Percentiles rank a stretch among this genome's conserved stretches.
These are phyloP conservation scores for Oeneis ivallda DNA, from an alignment of 2,888 invertebrate species.

Conservation along the genomic window DNA sequence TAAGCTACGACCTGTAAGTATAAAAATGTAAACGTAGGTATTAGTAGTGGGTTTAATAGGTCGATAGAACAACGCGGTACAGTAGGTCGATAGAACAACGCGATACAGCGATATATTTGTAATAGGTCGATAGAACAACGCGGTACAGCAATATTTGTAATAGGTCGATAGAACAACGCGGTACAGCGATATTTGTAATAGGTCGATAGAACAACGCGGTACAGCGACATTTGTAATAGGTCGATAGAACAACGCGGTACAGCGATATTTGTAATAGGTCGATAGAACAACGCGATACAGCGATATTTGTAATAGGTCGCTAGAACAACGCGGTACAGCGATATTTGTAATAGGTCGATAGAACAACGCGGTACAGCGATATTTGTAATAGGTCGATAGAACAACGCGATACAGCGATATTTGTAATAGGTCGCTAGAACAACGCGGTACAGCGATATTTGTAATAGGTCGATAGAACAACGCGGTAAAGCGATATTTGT, in stretches of 20 bases:
- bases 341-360: too few species aligned
- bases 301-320: too few species aligned
- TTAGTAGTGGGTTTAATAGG: not conserved
- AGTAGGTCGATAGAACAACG: too few species aligned
- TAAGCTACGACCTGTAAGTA: constrained; percentile 6
- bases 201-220: too few species aligned
- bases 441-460: constrained; percentile 11
- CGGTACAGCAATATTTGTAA: constrained; percentile 13
- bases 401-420: constrained; percentile 6
- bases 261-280: constrained; percentile 19
- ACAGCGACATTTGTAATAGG: constrained; percentile 17
- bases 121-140: too few species aligned
- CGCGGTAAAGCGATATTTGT: constrained; percentile 11
- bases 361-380: constrained; percentile 1
- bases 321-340: not conserved
- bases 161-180: too few species aligned
- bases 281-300: constrained; percentile 1
- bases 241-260: not conserved
- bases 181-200: constrained; percentile 16
- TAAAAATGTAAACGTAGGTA: not conserved
- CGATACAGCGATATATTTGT: constrained; percentile 11
- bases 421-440: too few species aligned
- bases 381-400: too few species aligned
- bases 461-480: too few species aligned
- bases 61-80: too few species aligned